Evolutionary conservation across 2,797 vertebrate species (phyloP).

Genomic region (Cuculus canorus): DNA sequence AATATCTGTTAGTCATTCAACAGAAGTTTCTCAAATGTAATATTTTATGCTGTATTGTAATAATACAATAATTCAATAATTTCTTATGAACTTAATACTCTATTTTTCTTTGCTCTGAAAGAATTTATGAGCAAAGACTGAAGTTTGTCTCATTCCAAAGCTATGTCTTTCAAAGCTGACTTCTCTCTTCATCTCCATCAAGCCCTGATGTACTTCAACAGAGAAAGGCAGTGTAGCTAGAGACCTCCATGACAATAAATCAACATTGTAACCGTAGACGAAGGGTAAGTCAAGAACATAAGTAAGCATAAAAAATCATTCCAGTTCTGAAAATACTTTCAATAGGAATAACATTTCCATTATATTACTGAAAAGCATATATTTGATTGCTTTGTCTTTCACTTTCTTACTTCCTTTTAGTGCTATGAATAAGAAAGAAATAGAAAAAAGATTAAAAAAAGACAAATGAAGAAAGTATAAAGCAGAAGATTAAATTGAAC

Average conservation of each 20-base stretch:
- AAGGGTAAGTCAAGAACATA: not conserved
- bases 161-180: not conserved
- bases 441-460: not conserved
- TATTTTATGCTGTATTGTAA: not conserved
- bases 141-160: not conserved
- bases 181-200: not conserved
- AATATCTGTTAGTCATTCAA: not conserved
- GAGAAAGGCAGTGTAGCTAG: not conserved
- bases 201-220: not conserved
- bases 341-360: not conserved
- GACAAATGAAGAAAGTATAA: not conserved
- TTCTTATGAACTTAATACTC: not conserved
- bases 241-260: not conserved
- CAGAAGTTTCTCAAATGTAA: not conserved
- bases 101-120: not conserved
- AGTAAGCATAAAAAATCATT: not conserved
- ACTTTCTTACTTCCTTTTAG: not conserved
- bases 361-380: not conserved
- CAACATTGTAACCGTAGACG: not conserved
- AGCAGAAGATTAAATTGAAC: not conserved
- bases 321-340: not conserved
- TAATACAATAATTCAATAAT: not conserved
- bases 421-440: not conserved
- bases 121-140: not conserved
- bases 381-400: slow-evolving; percentile 17